Conservation (phyloP, 30 jellyfish, hydroid and myxozoan species). For the Sanderia malayensis region DNA sequence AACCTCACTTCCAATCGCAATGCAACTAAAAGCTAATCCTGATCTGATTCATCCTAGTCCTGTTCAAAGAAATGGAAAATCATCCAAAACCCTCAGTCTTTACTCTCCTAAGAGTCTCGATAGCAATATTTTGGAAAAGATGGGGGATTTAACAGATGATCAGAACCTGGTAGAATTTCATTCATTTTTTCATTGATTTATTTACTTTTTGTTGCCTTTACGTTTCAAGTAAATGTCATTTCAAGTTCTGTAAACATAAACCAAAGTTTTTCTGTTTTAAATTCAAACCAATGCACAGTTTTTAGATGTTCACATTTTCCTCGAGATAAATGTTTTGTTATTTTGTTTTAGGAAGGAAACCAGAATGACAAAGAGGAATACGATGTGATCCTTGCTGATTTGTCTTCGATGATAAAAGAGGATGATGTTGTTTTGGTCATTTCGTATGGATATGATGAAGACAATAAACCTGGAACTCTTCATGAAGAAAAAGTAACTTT, state of each 20-base stretch:
- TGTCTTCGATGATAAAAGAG: slow-evolving; percentile 52
- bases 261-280: no score
- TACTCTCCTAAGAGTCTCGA: slow-evolving; percentile 10
- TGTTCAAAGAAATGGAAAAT: slow-evolving; percentile 18
- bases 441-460: slow-evolving; percentile 53
- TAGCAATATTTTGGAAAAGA: neutral
- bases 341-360: slow-evolving; percentile 12
- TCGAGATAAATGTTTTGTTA: no score
- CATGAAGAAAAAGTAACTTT: slow-evolving; percentile 80
- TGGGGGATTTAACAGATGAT: neutral
- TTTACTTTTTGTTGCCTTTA: no score
- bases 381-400: slow-evolving; percentile 36
- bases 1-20: slow-evolving; percentile 45
- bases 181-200: no score
- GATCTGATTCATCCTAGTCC: slow-evolving; percentile 47
- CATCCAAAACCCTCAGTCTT: slow-evolving; percentile 33
- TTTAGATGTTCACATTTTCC: no score
- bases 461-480: slow-evolving; percentile 74
- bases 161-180: slow-evolving; percentile 6
- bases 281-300: no score
- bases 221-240: no score
- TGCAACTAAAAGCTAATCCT: slow-evolving; percentile 59
- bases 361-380: slow-evolving; percentile 46
- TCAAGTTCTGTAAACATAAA: no score
- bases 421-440: slow-evolving; percentile 70